Evolutionary conservation across 2,888 invertebrate genomes (phyloP), one percentile per base, ranked within the genome.

Genomic region (Alitta virens): DNA sequence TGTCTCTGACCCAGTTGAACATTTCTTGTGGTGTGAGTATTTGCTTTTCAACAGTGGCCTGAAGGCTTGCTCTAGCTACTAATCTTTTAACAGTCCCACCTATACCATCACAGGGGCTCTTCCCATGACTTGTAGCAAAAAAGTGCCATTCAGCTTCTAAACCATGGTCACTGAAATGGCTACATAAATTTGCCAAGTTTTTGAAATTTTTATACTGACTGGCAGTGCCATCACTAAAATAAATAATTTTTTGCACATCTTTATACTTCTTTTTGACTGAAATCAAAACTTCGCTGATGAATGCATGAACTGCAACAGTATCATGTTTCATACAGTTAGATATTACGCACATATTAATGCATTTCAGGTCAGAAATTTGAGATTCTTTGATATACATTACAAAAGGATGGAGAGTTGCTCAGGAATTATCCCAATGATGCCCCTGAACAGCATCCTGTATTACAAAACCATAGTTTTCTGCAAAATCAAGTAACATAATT

Each of bases 391-490:
- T 3, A 49, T 49, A 49, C 23, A 21, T 49, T 21, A 49, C 49
- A 49, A 49, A 49, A n/a, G 49, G 49, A 21, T 49, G 49, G 16
- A 49, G 40, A 3, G 70, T 71, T 24, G 71, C 49, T 16, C 16
- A n/a, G 16, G 49, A 49, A 49, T 49, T 49, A 49, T 49, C 49
- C 49, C 49, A 49, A 49, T 49, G 49, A 51, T 62, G 65, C 7
- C 65, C 65, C 43, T 72, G 70, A 12, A 65, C 63, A 14, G 67
- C 69, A 64, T 71, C 70, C 55, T 73, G 71, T 14, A 73, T 24
- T 18, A 63, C 33, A 40, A 64, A 64, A 25, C 59, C 63, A 38
- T 63, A 58, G 24, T 64, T 64, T 60, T 73, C 70, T 7, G 65
- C 68, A 65, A 74, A 72, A 62, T 74, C 70, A 16, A 63, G 55